phyloP scores from a whole-genome alignment of 2,797 vertebrate genomes.

The Eidolon dupreanum region DNA sequence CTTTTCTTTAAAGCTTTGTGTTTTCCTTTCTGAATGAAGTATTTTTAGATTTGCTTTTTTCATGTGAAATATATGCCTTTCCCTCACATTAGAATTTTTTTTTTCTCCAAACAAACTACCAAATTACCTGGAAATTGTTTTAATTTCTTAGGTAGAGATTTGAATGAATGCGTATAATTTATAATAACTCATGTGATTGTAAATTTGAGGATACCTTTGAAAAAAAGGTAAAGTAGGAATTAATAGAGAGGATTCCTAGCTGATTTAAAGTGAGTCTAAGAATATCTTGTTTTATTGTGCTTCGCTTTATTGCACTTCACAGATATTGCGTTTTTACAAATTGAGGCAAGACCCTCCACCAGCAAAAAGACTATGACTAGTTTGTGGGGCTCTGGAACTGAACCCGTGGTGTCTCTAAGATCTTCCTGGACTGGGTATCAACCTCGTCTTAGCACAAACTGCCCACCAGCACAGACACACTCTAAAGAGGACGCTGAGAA shows the following conservation, averaged over 20 bases:
- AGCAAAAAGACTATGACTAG: background rate
- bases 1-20: background rate
- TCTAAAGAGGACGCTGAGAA: background rate
- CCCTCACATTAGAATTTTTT: slow-evolving; percentile 37
- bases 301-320: background rate
- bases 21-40: slow-evolving; percentile 58
- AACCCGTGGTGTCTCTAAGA: background rate
- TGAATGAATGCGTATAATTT: background rate
- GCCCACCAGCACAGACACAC: background rate
- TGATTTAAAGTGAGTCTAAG: background rate
- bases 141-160: slow-evolving; percentile 32
- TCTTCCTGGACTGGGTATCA: background rate
- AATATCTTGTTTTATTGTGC: background rate
- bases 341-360: background rate
- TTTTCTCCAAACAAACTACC: slow-evolving; percentile 53
- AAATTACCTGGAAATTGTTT: slow-evolving; percentile 70
- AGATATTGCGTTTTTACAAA: background rate
- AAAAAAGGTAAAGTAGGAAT: background rate
- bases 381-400: background rate
- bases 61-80: slow-evolving; percentile 59
- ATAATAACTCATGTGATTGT: background rate
- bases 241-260: background rate
- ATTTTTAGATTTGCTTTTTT: slow-evolving; percentile 58
- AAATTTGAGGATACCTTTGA: background rate
- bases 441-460: background rate